Conservation (phyloP, 35 echinoderm and acorn worm species). For the Lytechinus pictus region DNA sequence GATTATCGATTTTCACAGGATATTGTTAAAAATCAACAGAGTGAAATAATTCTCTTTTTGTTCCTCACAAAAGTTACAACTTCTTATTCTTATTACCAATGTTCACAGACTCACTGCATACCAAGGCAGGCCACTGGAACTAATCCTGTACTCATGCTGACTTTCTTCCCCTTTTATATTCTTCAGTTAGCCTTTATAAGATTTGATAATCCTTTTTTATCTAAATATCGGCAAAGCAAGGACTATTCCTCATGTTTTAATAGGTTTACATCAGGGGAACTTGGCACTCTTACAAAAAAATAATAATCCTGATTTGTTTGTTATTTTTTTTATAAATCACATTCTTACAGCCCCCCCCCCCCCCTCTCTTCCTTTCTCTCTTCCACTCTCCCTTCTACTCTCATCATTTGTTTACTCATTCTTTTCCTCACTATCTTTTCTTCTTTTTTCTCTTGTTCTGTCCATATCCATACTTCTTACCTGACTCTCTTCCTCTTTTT, state of each 20-base stretch:
- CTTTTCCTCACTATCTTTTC: not conserved
- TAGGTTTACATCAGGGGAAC: not conserved
- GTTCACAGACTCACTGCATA: not conserved
- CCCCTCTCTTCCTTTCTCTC: not conserved
- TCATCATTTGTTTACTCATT: not conserved
- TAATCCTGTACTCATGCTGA: not conserved
- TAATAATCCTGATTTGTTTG: not conserved
- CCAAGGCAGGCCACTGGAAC: not conserved
- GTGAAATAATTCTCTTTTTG: not conserved
- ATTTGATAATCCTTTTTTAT: not conserved
- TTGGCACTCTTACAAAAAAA: not conserved
- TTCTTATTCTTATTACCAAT: not conserved
- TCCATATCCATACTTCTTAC: no score
- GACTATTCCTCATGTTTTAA: not conserved
- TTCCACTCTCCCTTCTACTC: not conserved
- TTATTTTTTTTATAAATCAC: not conserved
- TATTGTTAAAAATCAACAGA: not conserved
- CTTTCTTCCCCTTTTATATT: not conserved
- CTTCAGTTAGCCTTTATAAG: not conserved
- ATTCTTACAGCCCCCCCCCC: no score
- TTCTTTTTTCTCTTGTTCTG: not conserved
- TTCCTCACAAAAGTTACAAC: not conserved
- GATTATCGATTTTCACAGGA: no score
- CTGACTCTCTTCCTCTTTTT: no score
- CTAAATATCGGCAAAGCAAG: not conserved